A percentile compares a stretch with the other conserved stretches of the same genome.
Evolutionary conservation across 2,113 vertebrate species (phyloP).

Genomic region (Sceloporus undulatus): DNA sequence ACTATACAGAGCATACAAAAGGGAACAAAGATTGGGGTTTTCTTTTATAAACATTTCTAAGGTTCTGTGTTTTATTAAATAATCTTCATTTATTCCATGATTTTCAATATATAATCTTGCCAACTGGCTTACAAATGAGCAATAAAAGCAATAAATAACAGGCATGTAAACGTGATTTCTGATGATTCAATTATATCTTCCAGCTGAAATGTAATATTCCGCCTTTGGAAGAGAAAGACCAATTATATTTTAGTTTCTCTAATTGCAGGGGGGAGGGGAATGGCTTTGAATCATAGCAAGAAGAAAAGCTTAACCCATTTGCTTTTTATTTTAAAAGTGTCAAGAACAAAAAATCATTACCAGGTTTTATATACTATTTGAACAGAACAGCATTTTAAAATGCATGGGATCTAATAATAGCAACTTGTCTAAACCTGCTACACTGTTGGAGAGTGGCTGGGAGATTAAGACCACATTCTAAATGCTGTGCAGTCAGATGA

Average conservation of each 20-base stretch:
- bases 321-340: background rate
- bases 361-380: background rate
- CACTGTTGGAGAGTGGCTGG: background rate
- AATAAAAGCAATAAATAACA: background rate
- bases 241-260: background rate
- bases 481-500: background rate
- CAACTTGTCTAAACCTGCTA: constrained; percentile 12
- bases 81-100: background rate
- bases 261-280: background rate
- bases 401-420: background rate
- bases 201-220: background rate
- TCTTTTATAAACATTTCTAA: background rate
- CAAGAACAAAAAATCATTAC: background rate
- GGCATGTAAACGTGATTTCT: background rate
- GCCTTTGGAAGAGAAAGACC: background rate
- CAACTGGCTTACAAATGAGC: background rate
- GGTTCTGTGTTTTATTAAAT: background rate
- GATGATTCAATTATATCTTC: background rate
- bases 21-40: background rate
- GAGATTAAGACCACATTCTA: background rate
- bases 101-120: constrained; percentile 1
- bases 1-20: background rate
- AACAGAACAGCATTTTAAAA: background rate
- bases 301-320: background rate
- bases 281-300: too few species aligned